Percentiles rank a stretch among this genome's conserved stretches.
Evolutionary conservation across 2,113 vertebrate species (phyloP).

Genomic region (Coturnix japonica): DNA sequence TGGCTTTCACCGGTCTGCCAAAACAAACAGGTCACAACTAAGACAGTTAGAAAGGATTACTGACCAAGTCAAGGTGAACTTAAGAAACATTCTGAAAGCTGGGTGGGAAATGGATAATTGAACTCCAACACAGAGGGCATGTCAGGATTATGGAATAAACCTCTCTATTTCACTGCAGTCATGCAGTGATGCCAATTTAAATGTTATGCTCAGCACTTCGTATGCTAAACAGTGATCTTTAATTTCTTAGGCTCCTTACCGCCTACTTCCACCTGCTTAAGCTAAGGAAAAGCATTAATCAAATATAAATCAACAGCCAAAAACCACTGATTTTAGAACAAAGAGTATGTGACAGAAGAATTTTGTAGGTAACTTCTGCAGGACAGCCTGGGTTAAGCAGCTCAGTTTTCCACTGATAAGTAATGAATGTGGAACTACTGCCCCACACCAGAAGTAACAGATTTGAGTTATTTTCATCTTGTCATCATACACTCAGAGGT

Average conservation of each 20-base stretch:
- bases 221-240: not conserved
- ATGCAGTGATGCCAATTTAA: not conserved
- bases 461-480: not conserved
- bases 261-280: not conserved
- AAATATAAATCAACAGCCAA: not conserved
- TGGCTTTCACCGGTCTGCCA: slow-evolving; percentile 81
- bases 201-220: not conserved
- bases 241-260: not conserved
- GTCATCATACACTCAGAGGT: not conserved
- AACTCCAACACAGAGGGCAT: not conserved
- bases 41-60: not conserved
- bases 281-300: not conserved
- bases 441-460: not conserved
- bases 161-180: not conserved
- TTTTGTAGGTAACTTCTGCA: not conserved
- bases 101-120: not conserved
- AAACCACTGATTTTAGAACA: not conserved
- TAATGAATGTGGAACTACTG: not conserved
- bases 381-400: not conserved
- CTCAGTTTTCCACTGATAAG: not conserved
- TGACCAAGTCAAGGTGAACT: slow-evolving; percentile 9
- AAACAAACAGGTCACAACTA: slow-evolving; percentile 71
- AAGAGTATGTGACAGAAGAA: not conserved
- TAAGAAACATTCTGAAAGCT: not conserved
- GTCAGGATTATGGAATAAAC: not conserved